phyloP scores from a whole-genome alignment of 2,113 vertebrate genomes.

The Microcebus lehilahytsara region DNA sequence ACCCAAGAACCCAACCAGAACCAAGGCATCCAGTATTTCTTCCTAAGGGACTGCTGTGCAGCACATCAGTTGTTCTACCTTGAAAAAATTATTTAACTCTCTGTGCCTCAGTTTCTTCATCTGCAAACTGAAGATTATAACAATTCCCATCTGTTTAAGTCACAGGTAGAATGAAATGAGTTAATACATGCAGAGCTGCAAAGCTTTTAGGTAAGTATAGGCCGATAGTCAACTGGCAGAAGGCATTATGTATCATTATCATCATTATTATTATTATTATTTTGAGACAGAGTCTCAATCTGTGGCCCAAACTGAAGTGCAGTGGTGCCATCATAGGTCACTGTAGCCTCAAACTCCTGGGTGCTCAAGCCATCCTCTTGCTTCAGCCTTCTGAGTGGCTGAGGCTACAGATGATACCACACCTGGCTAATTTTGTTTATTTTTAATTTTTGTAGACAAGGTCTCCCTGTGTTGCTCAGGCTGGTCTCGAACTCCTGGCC shows the following conservation, averaged over 20 bases:
- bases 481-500: too few relatives aligned
- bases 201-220: background rate
- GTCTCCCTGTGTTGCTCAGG: too few relatives aligned
- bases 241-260: background rate
- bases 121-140: background rate
- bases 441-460: too few relatives aligned
- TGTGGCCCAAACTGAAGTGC: too few relatives aligned
- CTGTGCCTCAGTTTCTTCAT: background rate
- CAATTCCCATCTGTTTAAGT: background rate
- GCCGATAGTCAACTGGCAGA: background rate
- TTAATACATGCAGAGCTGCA: background rate
- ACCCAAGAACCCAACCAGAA: background rate
- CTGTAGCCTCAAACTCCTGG: too few relatives aligned
- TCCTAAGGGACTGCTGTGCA: background rate
- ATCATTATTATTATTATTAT: background rate
- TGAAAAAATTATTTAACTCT: background rate
- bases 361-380: too few relatives aligned
- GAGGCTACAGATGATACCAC: too few relatives aligned
- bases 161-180: background rate
- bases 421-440: too few relatives aligned
- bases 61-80: background rate
- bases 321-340: too few relatives aligned
- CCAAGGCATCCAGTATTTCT: too few relatives aligned
- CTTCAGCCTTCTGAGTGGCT: too few relatives aligned
- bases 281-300: too few relatives aligned